Percentiles rank a stretch among this genome's conserved stretches.
These are phyloP conservation scores for Probosciger aterrimus DNA, from an alignment of 2,113 vertebrate species.

Conservation along the genomic window DNA sequence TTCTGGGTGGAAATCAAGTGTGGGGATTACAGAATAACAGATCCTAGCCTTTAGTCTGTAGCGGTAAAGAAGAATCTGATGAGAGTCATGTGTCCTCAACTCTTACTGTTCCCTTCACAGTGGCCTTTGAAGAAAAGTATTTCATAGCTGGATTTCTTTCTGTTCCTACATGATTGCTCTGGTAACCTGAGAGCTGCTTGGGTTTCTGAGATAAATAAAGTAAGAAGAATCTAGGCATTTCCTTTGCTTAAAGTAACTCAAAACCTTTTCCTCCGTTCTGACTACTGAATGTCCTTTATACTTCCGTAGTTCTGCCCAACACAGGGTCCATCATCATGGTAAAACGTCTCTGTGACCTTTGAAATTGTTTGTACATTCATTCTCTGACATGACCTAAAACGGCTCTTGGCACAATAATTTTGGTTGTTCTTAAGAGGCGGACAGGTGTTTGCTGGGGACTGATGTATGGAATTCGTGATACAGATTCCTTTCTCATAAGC, in stretches of 20 bases:
- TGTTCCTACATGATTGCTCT: not conserved
- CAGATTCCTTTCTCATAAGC: not conserved
- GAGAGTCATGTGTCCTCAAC: not conserved
- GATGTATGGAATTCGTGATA: not conserved
- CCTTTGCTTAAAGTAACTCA: not conserved
- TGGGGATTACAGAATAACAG: not conserved
- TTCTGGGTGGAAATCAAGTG: not conserved
- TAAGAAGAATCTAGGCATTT: not conserved
- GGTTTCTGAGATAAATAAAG: not conserved
- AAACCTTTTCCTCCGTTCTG: not conserved
- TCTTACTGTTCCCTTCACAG: not conserved
- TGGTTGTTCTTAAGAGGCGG: not conserved
- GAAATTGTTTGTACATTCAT: not conserved
- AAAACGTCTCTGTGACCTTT: not conserved
- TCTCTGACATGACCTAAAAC: not conserved
- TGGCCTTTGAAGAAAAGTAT: not conserved
- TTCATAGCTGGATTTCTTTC: not conserved
- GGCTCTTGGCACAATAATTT: not conserved
- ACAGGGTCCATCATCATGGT: fast-evolving
- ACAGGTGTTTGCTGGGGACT: not conserved
- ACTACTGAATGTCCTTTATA: not conserved
- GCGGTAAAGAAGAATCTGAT: not conserved
- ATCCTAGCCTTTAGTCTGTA: not conserved
- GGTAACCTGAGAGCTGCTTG: not conserved
- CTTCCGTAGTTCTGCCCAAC: not conserved